Conservation (phyloP, 2,113 vertebrate genomes). For the Bos javanicus region DNA sequence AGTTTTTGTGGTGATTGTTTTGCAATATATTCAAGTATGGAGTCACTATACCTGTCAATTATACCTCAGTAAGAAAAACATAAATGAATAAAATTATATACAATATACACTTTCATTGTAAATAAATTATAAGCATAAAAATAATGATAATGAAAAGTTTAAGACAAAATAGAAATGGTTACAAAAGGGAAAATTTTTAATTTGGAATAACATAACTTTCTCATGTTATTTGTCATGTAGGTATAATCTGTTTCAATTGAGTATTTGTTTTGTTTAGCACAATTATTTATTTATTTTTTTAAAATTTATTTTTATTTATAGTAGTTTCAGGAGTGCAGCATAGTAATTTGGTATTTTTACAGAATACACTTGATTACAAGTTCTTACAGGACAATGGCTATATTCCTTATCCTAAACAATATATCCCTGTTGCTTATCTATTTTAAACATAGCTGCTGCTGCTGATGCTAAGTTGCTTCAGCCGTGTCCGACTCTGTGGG, state of each 20-base stretch:
- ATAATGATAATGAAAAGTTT: background rate
- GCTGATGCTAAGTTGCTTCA: too few species aligned
- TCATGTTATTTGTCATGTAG: background rate
- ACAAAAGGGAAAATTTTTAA: background rate
- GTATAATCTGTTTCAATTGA: background rate
- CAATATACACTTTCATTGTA: background rate
- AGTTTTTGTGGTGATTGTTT: background rate
- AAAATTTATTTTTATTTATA: background rate
- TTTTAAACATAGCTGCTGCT: background rate
- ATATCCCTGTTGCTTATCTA: background rate
- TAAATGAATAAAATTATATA: background rate
- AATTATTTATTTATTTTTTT: background rate
- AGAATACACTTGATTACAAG: background rate
- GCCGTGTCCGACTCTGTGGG: too few species aligned
- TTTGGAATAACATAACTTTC: background rate
- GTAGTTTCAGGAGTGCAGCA: background rate
- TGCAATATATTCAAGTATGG: background rate
- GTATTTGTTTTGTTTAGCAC: background rate
- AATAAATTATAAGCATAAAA: background rate
- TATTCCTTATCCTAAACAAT: background rate
- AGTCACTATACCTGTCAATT: background rate
- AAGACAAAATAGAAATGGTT: background rate
- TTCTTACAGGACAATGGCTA: background rate
- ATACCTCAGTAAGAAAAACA: background rate
- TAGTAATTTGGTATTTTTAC: background rate